A percentile compares a stretch with the other conserved stretches of the same genome.
Evolutionary conservation across 2,888 invertebrate genomes (phyloP).

Genomic region (Philonicus albiceps): DNA sequence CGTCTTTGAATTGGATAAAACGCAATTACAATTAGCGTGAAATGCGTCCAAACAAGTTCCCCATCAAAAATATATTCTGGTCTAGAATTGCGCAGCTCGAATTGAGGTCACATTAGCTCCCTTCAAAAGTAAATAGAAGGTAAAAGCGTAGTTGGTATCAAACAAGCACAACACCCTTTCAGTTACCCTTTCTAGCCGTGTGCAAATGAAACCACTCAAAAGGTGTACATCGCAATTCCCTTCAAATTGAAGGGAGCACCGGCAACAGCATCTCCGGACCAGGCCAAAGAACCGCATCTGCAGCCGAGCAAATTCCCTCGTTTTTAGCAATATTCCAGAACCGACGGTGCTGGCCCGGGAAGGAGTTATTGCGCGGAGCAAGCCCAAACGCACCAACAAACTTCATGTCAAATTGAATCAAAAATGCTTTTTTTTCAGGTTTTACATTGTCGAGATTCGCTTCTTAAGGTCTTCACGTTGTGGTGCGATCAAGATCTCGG

Average conservation of each 20-base stretch:
- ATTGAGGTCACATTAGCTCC: slow-evolving; percentile 9
- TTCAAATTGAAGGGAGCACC: background rate
- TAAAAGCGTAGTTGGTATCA: background rate
- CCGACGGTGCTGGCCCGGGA: background rate
- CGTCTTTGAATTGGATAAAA: background rate
- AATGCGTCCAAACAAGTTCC: background rate
- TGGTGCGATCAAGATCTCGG: background rate
- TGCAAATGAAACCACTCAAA: background rate
- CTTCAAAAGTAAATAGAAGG: background rate
- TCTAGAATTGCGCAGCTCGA: slow-evolving; percentile 1
- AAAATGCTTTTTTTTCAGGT: background rate
- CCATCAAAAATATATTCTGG: background rate
- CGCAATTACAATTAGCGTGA: background rate
- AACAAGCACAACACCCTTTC: background rate
- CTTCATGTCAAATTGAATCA: slow-evolving; percentile 39
- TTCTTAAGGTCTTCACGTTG: background rate
- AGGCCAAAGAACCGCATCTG: background rate
- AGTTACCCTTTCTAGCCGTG: background rate
- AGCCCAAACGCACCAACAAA: slow-evolving; percentile 15
- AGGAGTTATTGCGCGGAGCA: background rate
- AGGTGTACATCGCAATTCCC: background rate
- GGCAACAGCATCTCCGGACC: background rate
- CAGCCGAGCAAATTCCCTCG: background rate
- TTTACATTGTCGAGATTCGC: background rate
- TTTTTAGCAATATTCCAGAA: background rate